Evolutionary conservation across 2,113 vertebrate species (phyloP), one percentile per base, ranked within the genome.

Genomic region (Tichodroma muraria): DNA sequence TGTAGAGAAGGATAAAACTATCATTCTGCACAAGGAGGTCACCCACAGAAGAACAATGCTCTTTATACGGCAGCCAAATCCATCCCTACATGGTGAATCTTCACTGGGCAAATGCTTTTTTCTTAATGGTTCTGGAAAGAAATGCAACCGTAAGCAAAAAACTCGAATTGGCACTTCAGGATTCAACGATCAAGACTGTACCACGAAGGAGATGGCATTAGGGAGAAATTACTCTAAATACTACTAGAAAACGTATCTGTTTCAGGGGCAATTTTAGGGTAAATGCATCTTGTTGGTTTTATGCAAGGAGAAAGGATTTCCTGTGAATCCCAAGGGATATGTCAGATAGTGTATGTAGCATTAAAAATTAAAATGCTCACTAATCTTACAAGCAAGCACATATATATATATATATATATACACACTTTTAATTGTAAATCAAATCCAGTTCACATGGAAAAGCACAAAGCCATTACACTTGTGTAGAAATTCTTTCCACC

Each of bases 1-100:
- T 97, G 96, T 92, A 91, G 94, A 97, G 96, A 96, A 95, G 97
- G 97, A 97, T 97, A 97, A 98, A 98, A 94, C 91, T 94, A 97
- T 97, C 93, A 96, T 79, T 97, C 89, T 92, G 79, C 27, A 52
- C 95, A 97, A 98, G 91, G 97, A 97, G 97, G 97, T 97, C 97
- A 97, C 92, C 94, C 73, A 65, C 7, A 50, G 80, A 94, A 97
- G 96, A 98, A 97, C 95, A 97, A 96, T 96, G 73, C 60, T 80
- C 84, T 96, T 94, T 91, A 69, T 42, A 49, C 73, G 95, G 88
- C 78, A 28, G 89, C 80, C 60, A 96, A 97, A 96, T 96, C 90
- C 70, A 33, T 38, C 20, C 35, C 52, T 38, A 45, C 42, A 23
- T 56, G 66, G 80, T 66, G 65, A 96, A 91, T 85, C 80, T 96